Conservation (phyloP, 2,888 invertebrate genomes). For the Stratiomys singularior region DNA sequence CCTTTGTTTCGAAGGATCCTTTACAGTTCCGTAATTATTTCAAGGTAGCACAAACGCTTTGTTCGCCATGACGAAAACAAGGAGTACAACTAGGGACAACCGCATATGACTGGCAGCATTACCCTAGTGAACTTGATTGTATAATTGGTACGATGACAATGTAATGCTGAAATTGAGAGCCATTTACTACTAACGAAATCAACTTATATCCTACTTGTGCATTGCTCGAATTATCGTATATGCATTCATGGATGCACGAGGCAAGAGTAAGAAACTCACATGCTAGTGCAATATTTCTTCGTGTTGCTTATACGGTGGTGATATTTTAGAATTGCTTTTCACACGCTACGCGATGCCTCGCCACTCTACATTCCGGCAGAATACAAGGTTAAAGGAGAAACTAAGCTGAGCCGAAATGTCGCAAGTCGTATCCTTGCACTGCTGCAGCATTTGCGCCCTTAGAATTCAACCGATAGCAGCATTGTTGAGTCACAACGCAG, state of each 20-base stretch:
- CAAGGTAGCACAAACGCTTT: too few species aligned
- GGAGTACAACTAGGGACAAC: not conserved
- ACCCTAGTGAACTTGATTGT: conserved; percentile 34
- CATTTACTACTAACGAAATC: conserved; percentile 2
- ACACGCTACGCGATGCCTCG: conserved; percentile 9
- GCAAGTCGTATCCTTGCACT: conserved; percentile 45
- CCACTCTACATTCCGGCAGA: not conserved
- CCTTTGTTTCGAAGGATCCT: too few species aligned
- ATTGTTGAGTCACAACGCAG: conserved; percentile 28
- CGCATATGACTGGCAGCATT: not conserved
- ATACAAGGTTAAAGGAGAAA: conserved; percentile 6
- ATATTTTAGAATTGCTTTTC: conserved; percentile 24
- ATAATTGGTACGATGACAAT: not conserved
- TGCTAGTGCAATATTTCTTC: not conserved
- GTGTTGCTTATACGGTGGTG: conserved; percentile 10
- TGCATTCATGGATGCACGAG: not conserved
- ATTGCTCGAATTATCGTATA: not conserved
- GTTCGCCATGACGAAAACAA: not conserved
- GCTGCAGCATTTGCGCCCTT: conserved; percentile 46
- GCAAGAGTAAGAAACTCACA: not conserved
- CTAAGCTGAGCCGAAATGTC: conserved; percentile 31
- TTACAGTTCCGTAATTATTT: too few species aligned
- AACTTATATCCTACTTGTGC: not conserved
- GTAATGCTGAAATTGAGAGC: conserved; percentile 2
- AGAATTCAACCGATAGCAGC: conserved; percentile 13